These are phyloP conservation scores for Cheracebus regulus DNA, from an alignment of 2,797 vertebrate species.

Conservation along the genomic window DNA sequence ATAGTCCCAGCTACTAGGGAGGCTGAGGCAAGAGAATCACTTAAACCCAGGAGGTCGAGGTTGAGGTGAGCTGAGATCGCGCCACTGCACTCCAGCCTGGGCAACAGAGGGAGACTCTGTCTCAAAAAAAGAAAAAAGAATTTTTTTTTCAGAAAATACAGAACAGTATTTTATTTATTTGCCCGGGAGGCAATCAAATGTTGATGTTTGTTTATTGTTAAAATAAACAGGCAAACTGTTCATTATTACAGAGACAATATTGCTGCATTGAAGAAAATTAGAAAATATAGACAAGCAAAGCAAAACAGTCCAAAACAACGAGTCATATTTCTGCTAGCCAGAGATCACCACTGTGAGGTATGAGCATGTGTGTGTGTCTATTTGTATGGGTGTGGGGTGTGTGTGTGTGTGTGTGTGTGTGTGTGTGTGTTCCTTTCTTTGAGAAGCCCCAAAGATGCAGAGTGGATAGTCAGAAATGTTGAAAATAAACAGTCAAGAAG, in stretches of 20 bases:
- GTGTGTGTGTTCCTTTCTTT: not conserved
- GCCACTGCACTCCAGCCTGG: no score
- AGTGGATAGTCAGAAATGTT: not conserved
- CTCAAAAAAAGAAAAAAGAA: not conserved
- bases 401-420: not conserved
- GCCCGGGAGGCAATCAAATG: not conserved
- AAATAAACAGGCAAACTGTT: not conserved
- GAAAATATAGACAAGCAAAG: not conserved
- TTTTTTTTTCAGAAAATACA: not conserved
- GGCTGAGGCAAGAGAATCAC: no score
- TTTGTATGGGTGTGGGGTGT: no score
- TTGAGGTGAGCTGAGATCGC: no score
- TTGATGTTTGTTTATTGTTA: not conserved
- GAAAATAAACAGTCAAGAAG: not conserved
- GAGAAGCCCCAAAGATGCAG: not conserved
- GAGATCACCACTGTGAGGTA: not conserved
- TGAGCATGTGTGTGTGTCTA: not conserved
- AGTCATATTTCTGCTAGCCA: not conserved
- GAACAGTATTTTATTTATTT: not conserved
- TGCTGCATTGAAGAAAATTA: not conserved
- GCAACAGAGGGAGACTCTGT: no score
- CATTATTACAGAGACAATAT: not conserved
- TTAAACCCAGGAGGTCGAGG: no score
- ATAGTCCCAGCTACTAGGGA: no score
- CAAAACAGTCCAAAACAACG: not conserved